A percentile compares a stretch with the other conserved stretches of the same genome.
Conservation (phyloP, 2,888 invertebrate genomes). For the Sialis fuliginosa region DNA sequence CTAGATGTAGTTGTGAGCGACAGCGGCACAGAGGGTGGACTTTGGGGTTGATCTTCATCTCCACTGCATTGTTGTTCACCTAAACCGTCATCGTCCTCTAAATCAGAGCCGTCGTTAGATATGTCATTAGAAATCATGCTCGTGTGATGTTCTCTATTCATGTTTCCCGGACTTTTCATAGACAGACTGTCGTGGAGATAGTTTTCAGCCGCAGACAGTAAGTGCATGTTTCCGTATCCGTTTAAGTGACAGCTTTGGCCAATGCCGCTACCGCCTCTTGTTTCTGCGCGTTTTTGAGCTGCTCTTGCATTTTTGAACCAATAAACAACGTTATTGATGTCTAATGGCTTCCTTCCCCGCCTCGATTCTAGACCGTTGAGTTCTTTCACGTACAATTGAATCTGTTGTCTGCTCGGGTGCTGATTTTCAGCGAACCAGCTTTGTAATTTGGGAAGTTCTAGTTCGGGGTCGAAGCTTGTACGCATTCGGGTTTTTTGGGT, state of each 20-base stretch:
- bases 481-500: slow-evolving; percentile 88
- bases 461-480: slow-evolving; percentile 91
- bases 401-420: slow-evolving; percentile 91
- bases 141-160: slow-evolving; percentile 37
- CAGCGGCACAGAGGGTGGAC: slow-evolving; percentile 44
- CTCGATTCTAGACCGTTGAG: slow-evolving; percentile 84
- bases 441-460: slow-evolving; percentile 89
- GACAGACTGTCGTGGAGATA: slow-evolving; percentile 35
- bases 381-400: slow-evolving; percentile 88
- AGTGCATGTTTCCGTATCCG: slow-evolving; percentile 45
- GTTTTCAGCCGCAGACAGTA: slow-evolving; percentile 36
- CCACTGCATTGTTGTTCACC: slow-evolving; percentile 24
- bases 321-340: slow-evolving; percentile 90
- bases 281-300: slow-evolving; percentile 81
- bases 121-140: slow-evolving; percentile 49
- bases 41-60: slow-evolving; percentile 32
- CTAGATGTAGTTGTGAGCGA: slow-evolving; percentile 48
- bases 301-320: slow-evolving; percentile 98
- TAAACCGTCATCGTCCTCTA: slow-evolving; percentile 44
- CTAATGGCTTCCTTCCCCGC: slow-evolving; percentile 80
- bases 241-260: slow-evolving; percentile 41
- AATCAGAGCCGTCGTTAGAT: slow-evolving; percentile 46
- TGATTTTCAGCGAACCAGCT: slow-evolving; percentile 96
- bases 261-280: slow-evolving; percentile 38
- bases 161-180: slow-evolving; percentile 43